These are phyloP conservation scores for Spinus olivaceus DNA, from an alignment of 2,797 vertebrate genomes.

Conservation along the genomic window DNA sequence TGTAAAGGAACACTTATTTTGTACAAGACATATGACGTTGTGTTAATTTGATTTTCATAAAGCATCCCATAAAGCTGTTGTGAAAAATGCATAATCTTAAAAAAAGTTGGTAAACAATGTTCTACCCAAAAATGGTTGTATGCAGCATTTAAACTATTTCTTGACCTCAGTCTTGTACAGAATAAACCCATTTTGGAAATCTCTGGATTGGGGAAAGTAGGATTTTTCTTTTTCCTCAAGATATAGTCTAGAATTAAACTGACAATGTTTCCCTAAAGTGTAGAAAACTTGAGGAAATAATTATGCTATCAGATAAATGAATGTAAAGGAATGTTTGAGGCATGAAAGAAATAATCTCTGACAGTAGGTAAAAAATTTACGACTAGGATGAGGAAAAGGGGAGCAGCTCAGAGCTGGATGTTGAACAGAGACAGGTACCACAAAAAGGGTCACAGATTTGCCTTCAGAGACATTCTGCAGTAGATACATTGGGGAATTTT, in stretches of 20 bases:
- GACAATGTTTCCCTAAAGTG: fast-evolving
- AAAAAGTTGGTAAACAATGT: not conserved
- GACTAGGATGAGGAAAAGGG: not conserved
- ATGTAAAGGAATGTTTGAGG: not conserved
- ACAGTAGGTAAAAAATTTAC: not conserved
- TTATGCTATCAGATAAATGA: not conserved
- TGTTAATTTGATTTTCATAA: not conserved
- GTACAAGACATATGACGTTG: not conserved
- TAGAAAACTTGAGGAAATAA: not conserved
- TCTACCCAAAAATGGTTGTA: not conserved
- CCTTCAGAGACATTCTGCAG: not conserved
- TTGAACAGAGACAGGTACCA: not conserved
- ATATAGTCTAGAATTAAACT: not conserved
- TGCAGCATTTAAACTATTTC: not conserved
- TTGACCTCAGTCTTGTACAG: not conserved
- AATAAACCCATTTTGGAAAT: not conserved
- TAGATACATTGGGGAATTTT: not conserved
- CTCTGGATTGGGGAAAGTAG: not conserved
- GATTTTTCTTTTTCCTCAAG: not conserved
- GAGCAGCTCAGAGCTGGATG: not conserved
- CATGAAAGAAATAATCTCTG: not conserved
- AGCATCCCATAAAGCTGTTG: not conserved
- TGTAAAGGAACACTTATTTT: not conserved
- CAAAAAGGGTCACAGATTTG: not conserved
- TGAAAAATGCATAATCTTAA: not conserved